Evolutionary conservation across 2,797 vertebrate genomes (phyloP), one percentile per base, ranked within the genome.

Genomic region (Lophura swinhoii): DNA sequence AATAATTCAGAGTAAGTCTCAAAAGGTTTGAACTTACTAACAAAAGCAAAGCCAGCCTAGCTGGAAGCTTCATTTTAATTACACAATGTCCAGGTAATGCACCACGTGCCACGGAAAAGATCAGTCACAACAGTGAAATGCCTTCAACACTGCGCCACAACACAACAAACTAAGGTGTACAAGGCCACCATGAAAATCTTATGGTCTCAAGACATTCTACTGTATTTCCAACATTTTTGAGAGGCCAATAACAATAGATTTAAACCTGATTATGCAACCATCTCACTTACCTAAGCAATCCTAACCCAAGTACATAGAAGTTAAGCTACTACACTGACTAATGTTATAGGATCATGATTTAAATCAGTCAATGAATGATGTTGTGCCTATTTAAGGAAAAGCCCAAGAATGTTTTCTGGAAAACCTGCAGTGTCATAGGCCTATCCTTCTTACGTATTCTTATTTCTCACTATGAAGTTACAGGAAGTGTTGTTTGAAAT

Each of bases 351-450:
- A 82, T 4, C n/a, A 56, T 0, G 1, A 56, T 59, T 28, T 2
- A 51, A 0, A 1, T 26, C 22, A 41, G 13, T 10, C 0, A 1
- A 14, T 12, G 29, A 37, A 37, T 37, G 37, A 37, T 10, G 17
- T 35, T 41, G 56, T 9, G 18, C 14, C 43, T 56, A 10, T 22
- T 51, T 56, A 69, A 26, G 14, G 16, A 62, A 41, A 74, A 67
- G 13, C 7, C 23, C 21, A 41, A 21, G 20, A 11, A 71, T 2
- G 6, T 68, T 80, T 80, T 87, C 29, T 35, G 53, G 53, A 74
- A 55, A 43, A 79, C 80, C 6, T 69, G 60, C 21, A 70, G 29
- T 14, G 13, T 10, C 79, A 11, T 22, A 35, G 41, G 63, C 26
- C 53, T 59, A 35, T 68, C 26, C 16, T 10, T 29, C 16, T 29